A percentile compares a stretch with the other conserved stretches of the same genome.
Evolutionary conservation across 2,888 invertebrate genomes (phyloP).

Genomic region (Operophtera brumata): DNA sequence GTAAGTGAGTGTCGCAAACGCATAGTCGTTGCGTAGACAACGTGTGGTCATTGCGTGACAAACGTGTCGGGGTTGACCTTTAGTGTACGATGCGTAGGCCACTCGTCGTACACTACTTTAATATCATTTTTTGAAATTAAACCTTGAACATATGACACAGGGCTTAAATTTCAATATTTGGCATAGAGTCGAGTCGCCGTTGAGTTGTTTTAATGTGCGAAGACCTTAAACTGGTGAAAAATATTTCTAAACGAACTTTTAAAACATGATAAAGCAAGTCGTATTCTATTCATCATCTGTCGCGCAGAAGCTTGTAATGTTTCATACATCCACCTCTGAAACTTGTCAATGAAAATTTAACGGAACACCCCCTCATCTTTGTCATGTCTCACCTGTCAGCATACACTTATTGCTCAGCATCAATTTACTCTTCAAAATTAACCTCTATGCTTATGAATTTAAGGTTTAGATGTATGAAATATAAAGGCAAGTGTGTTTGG

Average conservation of each 20-base stretch:
- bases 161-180: too few relatives aligned
- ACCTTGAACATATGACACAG: too few relatives aligned
- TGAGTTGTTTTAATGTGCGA: too few relatives aligned
- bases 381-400: slow-evolving; percentile 47
- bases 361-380: slow-evolving; percentile 61
- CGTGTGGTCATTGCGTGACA: too few relatives aligned
- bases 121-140: too few relatives aligned
- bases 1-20: too few relatives aligned
- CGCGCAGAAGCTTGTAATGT: slow-evolving; percentile 14
- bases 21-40: too few relatives aligned
- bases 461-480: not conserved
- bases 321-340: slow-evolving; percentile 23
- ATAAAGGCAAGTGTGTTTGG: slow-evolving; percentile 3
- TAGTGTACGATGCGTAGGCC: too few relatives aligned
- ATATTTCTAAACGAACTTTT: not conserved
- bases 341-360: slow-evolving; percentile 70
- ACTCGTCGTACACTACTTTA: too few relatives aligned
- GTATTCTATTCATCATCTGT: slow-evolving; percentile 13
- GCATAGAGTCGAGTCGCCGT: too few relatives aligned
- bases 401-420: not conserved
- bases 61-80: too few relatives aligned
- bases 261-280: not conserved
- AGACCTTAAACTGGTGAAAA: not conserved
- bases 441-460: slow-evolving; percentile 25
- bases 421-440: slow-evolving; percentile 24